phyloP scores from a whole-genome alignment of 2,888 invertebrate species.

The Candidula unifasciata region DNA sequence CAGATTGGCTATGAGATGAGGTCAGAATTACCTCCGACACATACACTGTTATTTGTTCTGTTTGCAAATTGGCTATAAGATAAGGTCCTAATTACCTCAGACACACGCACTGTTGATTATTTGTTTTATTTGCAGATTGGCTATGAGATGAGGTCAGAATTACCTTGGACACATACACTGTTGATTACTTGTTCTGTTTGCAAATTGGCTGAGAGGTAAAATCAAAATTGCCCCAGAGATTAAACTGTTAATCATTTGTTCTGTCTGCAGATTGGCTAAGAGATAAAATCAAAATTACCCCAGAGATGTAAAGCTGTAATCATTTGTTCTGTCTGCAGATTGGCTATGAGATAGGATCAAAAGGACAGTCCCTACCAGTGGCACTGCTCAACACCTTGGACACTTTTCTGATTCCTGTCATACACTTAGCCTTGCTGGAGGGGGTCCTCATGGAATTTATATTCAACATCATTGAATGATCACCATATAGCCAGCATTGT shows the following conservation, averaged over 20 bases:
- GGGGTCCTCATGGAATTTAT: constrained; percentile 84
- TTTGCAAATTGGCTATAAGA: too few species aligned
- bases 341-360: constrained; percentile 87
- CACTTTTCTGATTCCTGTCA: constrained; percentile 87
- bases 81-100: too few species aligned
- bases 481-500: neutral
- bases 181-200: neutral
- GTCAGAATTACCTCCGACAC: too few species aligned
- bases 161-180: neutral
- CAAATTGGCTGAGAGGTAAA: neutral
- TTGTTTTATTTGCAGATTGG: neutral
- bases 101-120: too few species aligned
- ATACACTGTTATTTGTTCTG: too few species aligned
- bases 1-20: too few species aligned
- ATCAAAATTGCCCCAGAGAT: neutral
- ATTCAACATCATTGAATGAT: constrained; percentile 83
- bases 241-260: neutral
- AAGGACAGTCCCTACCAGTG: constrained; percentile 71
- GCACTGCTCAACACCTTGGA: constrained; percentile 85
- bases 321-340: constrained; percentile 80
- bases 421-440: constrained; percentile 83
- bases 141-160: neutral
- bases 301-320: neutral
- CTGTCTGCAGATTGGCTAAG: neutral
- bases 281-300: neutral